Base-by-base conservation (phyloP, 2,113 vertebrate genomes). In the Pipa parva region DNA sequence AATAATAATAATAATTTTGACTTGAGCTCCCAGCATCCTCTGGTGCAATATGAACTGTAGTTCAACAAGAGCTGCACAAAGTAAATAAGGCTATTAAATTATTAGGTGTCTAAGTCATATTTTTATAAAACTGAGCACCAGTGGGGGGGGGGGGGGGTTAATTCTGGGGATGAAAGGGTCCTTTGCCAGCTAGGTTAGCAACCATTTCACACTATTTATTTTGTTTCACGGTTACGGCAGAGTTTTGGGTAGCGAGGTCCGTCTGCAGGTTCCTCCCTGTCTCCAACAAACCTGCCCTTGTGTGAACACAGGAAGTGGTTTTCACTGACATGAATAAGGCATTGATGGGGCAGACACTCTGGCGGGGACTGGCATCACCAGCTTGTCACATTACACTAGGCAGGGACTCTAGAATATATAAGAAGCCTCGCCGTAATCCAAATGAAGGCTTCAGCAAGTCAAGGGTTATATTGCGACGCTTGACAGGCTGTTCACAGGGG, bases 281-380 rank as follows among this genome's bases (percentile, higher is more conserved):
- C 26, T 48, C 31, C 7, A 29, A 68, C 56, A 68, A 56, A 68
- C 64, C 64, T 59, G 64, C 55, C 64, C 56, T 68, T 68, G 64
- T 68, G 55, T 68, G 56, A 15, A 3, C 4, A 25, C 56, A 68
- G 64, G 64, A 68, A 68, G 64, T 59, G 55, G 56, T 45, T 68
- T 68, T 24, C 18, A 59, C 55, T 50, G 22, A 59, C 64, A 68
- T 68, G 56, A 68, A 68, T 68, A 50, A 59, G 64, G 64, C 64
- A 68, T 68, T 68, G 64, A 68, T 37, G 45, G 22, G 6, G 55
- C 45, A 68, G 64, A 68, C 64, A 68, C 24, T 28, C 55, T 59
- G 56, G 64, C 55, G 64, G 52, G 24, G 29, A n/a, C 28, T 59
- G 64, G 55, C 64, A 68, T 68, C 56, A 26, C 55, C 45, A 27